Evolutionary conservation across 2,113 vertebrate genomes (phyloP).

Genomic region (Pelecanus crispus): DNA sequence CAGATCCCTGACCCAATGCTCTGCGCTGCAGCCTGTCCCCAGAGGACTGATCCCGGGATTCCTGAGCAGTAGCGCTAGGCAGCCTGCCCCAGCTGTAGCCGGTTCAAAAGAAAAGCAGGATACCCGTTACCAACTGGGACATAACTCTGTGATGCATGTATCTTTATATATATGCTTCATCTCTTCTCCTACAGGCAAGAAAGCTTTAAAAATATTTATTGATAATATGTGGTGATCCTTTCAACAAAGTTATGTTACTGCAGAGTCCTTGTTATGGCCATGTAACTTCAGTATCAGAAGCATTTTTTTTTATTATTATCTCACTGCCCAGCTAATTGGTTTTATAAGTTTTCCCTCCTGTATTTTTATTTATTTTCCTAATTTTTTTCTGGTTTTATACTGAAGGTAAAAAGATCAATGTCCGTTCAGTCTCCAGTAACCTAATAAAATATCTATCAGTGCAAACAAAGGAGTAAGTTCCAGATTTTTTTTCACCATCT

Average conservation of each 20-base stretch:
- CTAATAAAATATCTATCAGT: not conserved
- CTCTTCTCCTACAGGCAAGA: not conserved
- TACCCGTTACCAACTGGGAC: not conserved
- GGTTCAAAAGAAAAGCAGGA: not conserved
- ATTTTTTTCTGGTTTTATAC: not conserved
- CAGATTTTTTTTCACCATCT: not conserved
- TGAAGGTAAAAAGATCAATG: not conserved
- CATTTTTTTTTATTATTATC: not conserved
- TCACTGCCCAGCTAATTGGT: not conserved
- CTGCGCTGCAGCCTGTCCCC: rapidly evolving
- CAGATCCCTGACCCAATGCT: rapidly evolving
- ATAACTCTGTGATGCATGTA: not conserved
- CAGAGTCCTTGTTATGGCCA: not conserved
- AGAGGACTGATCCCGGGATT: not conserved
- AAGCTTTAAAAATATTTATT: not conserved
- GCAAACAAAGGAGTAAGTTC: not conserved
- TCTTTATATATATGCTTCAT: not conserved
- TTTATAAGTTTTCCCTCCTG: not conserved
- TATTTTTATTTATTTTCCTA: not conserved
- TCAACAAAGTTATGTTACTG: not conserved
- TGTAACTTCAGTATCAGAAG: not conserved
- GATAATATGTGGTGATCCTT: not conserved
- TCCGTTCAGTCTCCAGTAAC: not conserved
- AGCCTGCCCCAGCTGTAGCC: not conserved
- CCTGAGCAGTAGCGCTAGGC: not conserved